Evolutionary conservation across 2,113 vertebrate genomes (phyloP).

Genomic region (Donacobius atricapilla): DNA sequence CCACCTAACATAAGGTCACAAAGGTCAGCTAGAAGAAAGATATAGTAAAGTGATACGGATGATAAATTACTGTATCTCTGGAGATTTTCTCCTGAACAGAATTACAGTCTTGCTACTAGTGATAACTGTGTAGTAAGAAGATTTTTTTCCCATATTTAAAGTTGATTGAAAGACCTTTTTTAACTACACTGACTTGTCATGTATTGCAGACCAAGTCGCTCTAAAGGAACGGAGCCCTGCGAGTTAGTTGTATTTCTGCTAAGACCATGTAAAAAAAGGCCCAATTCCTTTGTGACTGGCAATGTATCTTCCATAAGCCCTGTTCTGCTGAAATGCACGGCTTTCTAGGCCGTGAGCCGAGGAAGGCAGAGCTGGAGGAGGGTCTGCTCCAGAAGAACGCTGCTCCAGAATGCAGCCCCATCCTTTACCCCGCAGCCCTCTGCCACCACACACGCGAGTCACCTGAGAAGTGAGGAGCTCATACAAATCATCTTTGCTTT

Average conservation of each 20-base stretch:
- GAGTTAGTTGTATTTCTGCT: neutral
- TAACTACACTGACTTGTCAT: neutral
- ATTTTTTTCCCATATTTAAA: neutral
- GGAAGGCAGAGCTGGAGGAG: neutral
- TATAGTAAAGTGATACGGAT: neutral
- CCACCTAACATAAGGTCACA: neutral
- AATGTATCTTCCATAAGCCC: neutral
- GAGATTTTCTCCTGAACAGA: neutral
- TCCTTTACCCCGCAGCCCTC: neutral
- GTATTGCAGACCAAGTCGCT: neutral
- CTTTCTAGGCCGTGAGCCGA: neutral
- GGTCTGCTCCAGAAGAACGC: neutral
- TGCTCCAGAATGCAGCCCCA: too few species aligned
- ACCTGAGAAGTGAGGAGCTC: neutral
- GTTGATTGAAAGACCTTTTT: neutral
- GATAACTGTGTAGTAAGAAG: neutral
- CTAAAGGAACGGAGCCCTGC: neutral
- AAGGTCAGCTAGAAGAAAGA: neutral
- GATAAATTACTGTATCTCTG: neutral
- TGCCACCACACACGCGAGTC: neutral
- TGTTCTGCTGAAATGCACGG: neutral
- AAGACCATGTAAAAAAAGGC: neutral
- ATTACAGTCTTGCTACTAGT: neutral
- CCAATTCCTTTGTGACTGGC: neutral
- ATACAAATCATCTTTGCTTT: constrained; percentile 16